Evolutionary conservation across 2,113 vertebrate genomes (phyloP).

Genomic region (Climacteris rufus): DNA sequence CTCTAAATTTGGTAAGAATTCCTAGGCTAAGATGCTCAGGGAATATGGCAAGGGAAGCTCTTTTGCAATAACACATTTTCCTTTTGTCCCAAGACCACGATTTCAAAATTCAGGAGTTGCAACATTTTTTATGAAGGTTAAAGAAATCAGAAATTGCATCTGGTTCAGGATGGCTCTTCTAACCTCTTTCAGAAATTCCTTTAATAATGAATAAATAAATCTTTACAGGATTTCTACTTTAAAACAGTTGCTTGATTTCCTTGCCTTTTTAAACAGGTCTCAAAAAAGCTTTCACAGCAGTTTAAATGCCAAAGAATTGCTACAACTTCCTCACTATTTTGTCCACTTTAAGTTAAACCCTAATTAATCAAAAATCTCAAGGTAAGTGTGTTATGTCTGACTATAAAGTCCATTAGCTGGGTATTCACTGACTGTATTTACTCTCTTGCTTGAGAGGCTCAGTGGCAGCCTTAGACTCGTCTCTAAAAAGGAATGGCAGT

Average conservation of each 20-base stretch:
- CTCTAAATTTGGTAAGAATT: background rate
- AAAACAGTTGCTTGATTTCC: background rate
- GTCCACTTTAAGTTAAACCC: background rate
- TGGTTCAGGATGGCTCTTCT: background rate
- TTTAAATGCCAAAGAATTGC: background rate
- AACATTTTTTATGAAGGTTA: conserved; percentile 2
- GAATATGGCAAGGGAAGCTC: background rate
- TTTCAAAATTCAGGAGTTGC: conserved; percentile 28
- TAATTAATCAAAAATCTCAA: background rate
- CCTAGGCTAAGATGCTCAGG: background rate
- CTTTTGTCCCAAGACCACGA: background rate
- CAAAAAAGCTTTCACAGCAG: background rate
- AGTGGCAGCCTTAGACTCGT: background rate
- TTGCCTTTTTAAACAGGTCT: background rate
- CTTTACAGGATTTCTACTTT: background rate
- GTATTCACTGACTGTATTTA: background rate
- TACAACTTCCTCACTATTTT: background rate
- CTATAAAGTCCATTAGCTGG: background rate
- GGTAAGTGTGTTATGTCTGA: background rate
- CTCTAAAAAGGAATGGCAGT: conserved; percentile 2
- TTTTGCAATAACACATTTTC: background rate
- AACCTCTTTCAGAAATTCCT: background rate
- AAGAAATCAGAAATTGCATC: background rate
- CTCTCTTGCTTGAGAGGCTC: conserved; percentile 12
- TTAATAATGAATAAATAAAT: background rate